Evolutionary conservation across 2,113 vertebrate genomes (phyloP), one percentile per base, ranked within the genome.

Genomic region (Trochalopteron elliotii): DNA sequence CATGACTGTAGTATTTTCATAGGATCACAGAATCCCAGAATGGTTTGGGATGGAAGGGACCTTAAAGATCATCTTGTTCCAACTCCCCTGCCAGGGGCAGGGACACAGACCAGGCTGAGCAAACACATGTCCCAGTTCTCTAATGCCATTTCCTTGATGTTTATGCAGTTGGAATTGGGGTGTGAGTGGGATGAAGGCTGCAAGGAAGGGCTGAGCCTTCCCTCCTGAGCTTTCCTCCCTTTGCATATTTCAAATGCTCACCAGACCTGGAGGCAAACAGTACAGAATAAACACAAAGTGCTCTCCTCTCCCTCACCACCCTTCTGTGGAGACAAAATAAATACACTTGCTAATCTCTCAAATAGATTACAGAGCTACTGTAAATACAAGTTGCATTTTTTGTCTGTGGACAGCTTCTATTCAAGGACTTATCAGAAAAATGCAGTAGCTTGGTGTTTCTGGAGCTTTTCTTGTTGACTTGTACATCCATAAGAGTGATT

Each of bases 261-360:
- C 52, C 93, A 92, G 85, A 87, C 94, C 69, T 93, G 69, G 65
- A 92, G 60, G 90, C 92, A 95, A 93, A 95, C 79, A 95, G 44
- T 37, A 56, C 76, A 93, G 91, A 96, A 60, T 78, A 92, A 97
- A 95, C 90, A 94, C 37, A 20, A 30, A 91, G 59, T 24, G 12
- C 88, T 94, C 37, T 81, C 47, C 52, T 92, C 64, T 95, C 79
- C 23, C 64, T 90, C 57, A 33, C 72, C 72, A n/a, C 75, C 49
- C 60, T 91, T 84, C 81, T 87, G 49, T 28, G 31, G 30, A 75
- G 74, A 47, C 90, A 94, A 87, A 96, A 94, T 83, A 97, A 97
- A 96, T 75, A 96, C 52, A 35, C 82, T 84, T 81, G 53, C 57
- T 93, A 93, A 94, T 95, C 82, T 96, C 64, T 83, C 70, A 45